A percentile compares a stretch with the other conserved stretches of the same genome.
Evolutionary conservation across 2,888 invertebrate species (phyloP).

Genomic region (Eupithecia tripunctaria): DNA sequence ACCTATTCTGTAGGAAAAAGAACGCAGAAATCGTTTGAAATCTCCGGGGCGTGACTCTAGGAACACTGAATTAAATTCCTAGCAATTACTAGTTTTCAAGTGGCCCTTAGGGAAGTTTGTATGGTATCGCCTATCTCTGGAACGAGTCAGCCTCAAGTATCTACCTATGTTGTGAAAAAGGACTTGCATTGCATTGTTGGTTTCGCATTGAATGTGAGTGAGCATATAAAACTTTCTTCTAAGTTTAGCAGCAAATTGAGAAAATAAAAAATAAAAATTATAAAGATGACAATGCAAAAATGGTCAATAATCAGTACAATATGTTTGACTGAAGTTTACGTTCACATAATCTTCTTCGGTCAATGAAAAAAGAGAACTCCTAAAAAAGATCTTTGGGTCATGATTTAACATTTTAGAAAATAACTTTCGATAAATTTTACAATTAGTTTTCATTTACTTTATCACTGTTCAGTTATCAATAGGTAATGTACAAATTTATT

Average conservation of each 20-base stretch:
- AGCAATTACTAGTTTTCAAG: slow-evolving; percentile 28
- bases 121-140: slow-evolving; percentile 24
- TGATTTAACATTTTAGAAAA: background rate
- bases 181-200: background rate
- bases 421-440: background rate
- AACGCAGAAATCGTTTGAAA: background rate
- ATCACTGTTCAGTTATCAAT: background rate
- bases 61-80: slow-evolving; percentile 28
- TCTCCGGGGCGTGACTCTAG: background rate
- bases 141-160: slow-evolving; percentile 20
- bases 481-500: background rate
- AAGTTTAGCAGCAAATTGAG: background rate
- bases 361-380: background rate
- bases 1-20: background rate
- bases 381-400: background rate
- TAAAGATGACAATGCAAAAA: too few species aligned
- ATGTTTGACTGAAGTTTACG: too few species aligned
- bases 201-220: background rate
- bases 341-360: background rate
- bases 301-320: background rate
- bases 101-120: slow-evolving; percentile 24
- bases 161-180: background rate
- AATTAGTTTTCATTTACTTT: background rate
- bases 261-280: background rate
- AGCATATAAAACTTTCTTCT: background rate